phyloP scores from a whole-genome alignment of 2,113 vertebrate species.

The Salvelinus namaycush region DNA sequence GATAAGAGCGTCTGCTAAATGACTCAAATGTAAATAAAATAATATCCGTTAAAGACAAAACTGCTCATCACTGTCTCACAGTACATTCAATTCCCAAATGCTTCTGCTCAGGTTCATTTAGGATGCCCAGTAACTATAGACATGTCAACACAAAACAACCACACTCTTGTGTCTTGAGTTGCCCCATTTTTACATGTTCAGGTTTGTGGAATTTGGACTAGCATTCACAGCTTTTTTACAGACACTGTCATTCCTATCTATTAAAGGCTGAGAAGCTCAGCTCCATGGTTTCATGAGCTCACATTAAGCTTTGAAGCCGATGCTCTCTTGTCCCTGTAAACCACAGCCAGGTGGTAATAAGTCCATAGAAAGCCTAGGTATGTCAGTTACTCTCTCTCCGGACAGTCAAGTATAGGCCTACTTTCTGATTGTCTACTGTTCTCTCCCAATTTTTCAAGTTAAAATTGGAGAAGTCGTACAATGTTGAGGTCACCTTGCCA shows the following conservation, averaged over 20 bases:
- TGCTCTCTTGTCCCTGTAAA: constrained; percentile 26
- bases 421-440: constrained; percentile 35
- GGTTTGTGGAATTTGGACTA: not conserved
- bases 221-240: not conserved
- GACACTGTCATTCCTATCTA: not conserved
- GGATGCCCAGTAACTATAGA: too few relatives aligned
- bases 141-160: not conserved
- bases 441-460: constrained; percentile 9
- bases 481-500: not conserved
- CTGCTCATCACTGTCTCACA: too few relatives aligned
- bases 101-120: too few relatives aligned
- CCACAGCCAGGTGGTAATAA: constrained; percentile 46
- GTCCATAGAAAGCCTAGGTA: constrained; percentile 49
- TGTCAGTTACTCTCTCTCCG: constrained; percentile 31
- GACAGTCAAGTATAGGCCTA: constrained; percentile 14
- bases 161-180: not conserved
- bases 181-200: not conserved
- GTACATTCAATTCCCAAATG: too few relatives aligned
- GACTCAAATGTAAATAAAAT: too few relatives aligned
- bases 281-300: constrained; percentile 57
- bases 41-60: too few relatives aligned
- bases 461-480: not conserved
- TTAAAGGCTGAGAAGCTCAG: not conserved
- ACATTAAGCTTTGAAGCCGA: constrained; percentile 30
- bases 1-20: too few relatives aligned